Conservation (phyloP, 2,113 vertebrate genomes). For the Rutilus rutilus region DNA sequence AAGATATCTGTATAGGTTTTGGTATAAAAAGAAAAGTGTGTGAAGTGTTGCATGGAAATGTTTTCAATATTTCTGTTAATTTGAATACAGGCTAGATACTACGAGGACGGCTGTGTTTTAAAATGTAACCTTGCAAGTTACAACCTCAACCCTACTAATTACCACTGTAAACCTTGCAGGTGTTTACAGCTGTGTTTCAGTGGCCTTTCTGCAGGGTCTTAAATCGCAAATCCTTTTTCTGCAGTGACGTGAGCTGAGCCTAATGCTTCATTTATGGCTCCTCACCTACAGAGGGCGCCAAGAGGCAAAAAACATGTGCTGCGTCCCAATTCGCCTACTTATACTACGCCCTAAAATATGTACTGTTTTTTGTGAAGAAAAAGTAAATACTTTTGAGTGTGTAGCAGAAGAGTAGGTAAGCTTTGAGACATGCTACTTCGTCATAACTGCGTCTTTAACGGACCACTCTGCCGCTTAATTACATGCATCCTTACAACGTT, state of each 20-base stretch:
- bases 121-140: background rate
- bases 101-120: background rate
- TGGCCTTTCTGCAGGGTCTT: background rate
- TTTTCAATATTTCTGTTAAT: background rate
- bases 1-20: constrained; percentile 56
- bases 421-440: too few species aligned
- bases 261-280: constrained; percentile 52
- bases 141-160: background rate
- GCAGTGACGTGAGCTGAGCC: constrained; percentile 63
- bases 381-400: too few species aligned
- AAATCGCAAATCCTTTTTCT: background rate
- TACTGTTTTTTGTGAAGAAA: too few species aligned
- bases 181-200: background rate
- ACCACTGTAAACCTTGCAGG: background rate
- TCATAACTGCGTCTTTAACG: too few species aligned
- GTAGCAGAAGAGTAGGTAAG: too few species aligned
- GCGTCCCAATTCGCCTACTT: too few species aligned
- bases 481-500: too few species aligned
- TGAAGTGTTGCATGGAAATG: background rate
- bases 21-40: background rate
- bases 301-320: background rate
- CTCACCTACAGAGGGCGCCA: background rate
- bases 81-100: background rate
- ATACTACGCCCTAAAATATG: too few species aligned
- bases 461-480: too few species aligned